A percentile compares a stretch with the other conserved stretches of the same genome.
Conservation (phyloP, 2,797 vertebrate species). For the Pangasius djambal region DNA sequence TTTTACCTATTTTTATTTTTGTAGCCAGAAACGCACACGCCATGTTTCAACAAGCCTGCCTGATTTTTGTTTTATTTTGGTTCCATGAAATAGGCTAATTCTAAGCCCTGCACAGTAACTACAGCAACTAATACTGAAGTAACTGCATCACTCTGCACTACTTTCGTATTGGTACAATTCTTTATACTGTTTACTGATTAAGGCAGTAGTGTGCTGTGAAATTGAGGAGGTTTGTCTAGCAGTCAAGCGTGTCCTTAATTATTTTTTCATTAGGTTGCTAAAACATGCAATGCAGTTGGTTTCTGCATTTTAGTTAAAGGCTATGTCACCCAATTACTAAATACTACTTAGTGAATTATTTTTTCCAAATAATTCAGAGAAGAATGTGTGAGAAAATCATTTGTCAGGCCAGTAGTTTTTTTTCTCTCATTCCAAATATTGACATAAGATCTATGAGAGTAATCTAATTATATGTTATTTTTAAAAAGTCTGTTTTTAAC, state of each 20-base stretch:
- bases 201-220: not conserved
- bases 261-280: not conserved
- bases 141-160: not conserved
- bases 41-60: not conserved
- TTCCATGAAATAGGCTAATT: not conserved
- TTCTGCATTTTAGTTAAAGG: not conserved
- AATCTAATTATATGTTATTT: not conserved
- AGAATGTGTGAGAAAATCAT: not conserved
- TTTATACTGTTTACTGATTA: not conserved
- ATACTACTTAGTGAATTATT: not conserved
- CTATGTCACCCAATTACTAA: not conserved
- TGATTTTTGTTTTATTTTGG: not conserved
- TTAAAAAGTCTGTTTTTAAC: not conserved
- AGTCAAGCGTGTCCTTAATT: not conserved
- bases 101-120: not conserved
- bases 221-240: not conserved
- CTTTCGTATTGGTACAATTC: not conserved
- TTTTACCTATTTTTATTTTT: constrained; percentile 5
- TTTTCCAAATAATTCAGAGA: not conserved
- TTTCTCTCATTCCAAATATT: not conserved
- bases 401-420: not conserved
- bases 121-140: not conserved
- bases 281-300: not conserved
- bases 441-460: not conserved
- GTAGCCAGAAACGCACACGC: not conserved